These are phyloP conservation scores for Andrena camellia DNA, from an alignment of 2,888 invertebrate genomes.

Conservation along the genomic window DNA sequence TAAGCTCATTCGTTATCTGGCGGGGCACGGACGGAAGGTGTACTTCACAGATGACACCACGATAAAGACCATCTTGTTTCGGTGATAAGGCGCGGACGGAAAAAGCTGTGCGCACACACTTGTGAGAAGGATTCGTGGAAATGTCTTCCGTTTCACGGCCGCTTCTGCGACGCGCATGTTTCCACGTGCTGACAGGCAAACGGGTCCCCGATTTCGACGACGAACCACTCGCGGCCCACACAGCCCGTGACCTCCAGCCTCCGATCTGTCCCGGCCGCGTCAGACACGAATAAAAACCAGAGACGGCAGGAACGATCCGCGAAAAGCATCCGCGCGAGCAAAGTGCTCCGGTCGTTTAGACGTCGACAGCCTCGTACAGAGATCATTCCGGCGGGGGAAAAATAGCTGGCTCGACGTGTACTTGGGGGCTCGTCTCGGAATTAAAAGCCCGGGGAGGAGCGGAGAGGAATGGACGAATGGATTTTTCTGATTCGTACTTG, in stretches of 20 bases:
- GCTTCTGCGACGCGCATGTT: slow-evolving; percentile 63
- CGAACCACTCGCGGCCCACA: slow-evolving; percentile 18
- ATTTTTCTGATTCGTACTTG: background rate
- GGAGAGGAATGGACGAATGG: background rate
- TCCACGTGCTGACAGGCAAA: slow-evolving; percentile 63
- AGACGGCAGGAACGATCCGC: slow-evolving; percentile 45
- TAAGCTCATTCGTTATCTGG: slow-evolving; percentile 36
- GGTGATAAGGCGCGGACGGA: slow-evolving; percentile 30
- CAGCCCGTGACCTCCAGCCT: slow-evolving; percentile 34
- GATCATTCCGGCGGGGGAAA: slow-evolving; percentile 33
- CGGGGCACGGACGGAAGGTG: slow-evolving; percentile 24
- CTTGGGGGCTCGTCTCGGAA: slow-evolving; percentile 1
- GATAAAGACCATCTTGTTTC: slow-evolving; percentile 34
- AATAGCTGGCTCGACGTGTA: slow-evolving; percentile 1
- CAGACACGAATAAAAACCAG: slow-evolving; percentile 32
- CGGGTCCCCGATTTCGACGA: slow-evolving; percentile 44
- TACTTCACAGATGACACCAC: slow-evolving; percentile 15
- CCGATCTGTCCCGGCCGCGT: slow-evolving; percentile 13
- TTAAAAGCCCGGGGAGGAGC: background rate
- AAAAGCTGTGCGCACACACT: slow-evolving; percentile 34
- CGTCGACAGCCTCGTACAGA: slow-evolving; percentile 49
- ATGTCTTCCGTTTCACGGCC: slow-evolving; percentile 56
- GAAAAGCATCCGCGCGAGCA: slow-evolving; percentile 54
- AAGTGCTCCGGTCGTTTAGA: slow-evolving; percentile 60
- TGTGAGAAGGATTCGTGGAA: slow-evolving; percentile 61